Evolutionary conservation across 2,888 invertebrate genomes (phyloP).

Genomic region (Trichopria drosophilae): DNA sequence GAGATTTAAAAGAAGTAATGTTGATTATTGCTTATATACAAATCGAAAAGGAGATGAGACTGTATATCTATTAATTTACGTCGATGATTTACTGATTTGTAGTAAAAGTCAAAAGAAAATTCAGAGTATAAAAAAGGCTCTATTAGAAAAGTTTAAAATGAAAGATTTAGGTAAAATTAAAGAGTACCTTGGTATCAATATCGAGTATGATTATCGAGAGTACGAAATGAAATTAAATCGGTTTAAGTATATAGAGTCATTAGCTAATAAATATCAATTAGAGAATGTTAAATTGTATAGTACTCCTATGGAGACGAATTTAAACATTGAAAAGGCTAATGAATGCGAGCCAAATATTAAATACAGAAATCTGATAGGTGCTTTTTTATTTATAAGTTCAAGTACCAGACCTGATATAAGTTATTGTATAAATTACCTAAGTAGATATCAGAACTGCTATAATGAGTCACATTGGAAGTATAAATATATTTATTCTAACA

Average conservation of each 20-base stretch:
- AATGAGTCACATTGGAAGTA: no score
- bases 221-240: neutral
- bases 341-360: no score
- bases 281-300: neutral
- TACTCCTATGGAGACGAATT: conserved; percentile 5
- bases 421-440: no score
- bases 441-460: no score
- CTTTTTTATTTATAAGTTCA: no score
- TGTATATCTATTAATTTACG: conserved; percentile 14
- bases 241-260: conserved; percentile 3
- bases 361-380: no score
- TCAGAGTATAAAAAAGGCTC: conserved; percentile 3
- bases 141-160: neutral
- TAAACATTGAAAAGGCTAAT: no score
- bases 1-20: conserved; percentile 23
- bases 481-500: no score
- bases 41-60: conserved; percentile 3
- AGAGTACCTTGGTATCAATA: neutral
- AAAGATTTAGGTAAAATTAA: conserved; percentile 8
- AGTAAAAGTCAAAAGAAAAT: conserved; percentile 10
- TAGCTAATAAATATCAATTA: conserved; percentile 3
- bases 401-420: no score
- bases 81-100: conserved; percentile 18
- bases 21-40: conserved; percentile 28
- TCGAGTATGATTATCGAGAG: conserved; percentile 4